phyloP scores from a whole-genome alignment of 1,140 invertebrate species.

The Drosophila athabasca region DNA sequence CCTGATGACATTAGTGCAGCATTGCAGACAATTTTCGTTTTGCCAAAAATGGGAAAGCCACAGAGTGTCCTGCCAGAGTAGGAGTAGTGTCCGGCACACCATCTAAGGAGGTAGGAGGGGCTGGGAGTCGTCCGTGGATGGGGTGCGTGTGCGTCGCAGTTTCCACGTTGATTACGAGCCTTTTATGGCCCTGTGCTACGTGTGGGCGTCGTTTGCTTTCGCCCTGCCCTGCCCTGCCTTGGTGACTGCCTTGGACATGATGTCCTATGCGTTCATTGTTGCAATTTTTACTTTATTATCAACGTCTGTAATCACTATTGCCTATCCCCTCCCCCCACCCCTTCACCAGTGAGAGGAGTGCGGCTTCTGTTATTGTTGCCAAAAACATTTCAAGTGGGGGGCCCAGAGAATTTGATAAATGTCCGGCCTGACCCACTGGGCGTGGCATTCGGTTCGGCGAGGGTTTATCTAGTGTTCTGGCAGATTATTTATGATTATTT shows the following conservation, averaged over 20 bases:
- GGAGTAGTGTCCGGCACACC: conserved; percentile 7
- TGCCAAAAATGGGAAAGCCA: conserved; percentile 66
- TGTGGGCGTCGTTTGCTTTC: conserved; percentile 57
- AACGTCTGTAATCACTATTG: conserved; percentile 47
- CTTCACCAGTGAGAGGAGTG: neutral
- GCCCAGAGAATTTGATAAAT: conserved; percentile 56
- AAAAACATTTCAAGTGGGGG: conserved; percentile 22
- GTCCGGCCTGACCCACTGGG: conserved; percentile 57
- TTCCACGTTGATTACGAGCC: conserved; percentile 80
- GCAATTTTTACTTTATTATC: conserved; percentile 74
- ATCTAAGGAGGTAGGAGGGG: neutral
- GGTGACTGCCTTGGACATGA: conserved; percentile 47
- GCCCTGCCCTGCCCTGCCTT: conserved; percentile 6
- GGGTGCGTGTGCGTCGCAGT: conserved; percentile 57
- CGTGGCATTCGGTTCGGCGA: conserved; percentile 44
- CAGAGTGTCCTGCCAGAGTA: conserved; percentile 18
- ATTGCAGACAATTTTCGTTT: conserved; percentile 72
- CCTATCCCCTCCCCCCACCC: conserved; percentile 9
- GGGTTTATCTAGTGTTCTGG: conserved; percentile 62
- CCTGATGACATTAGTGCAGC: conserved; percentile 77
- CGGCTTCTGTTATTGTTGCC: conserved; percentile 50
- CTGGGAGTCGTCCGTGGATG: neutral
- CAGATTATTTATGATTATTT: conserved; percentile 68
- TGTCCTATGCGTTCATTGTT: conserved; percentile 65
- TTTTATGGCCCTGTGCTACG: conserved; percentile 72